These are phyloP conservation scores for Nixonia krombeini DNA, from an alignment of 1,140 invertebrate species.

Conservation along the genomic window DNA sequence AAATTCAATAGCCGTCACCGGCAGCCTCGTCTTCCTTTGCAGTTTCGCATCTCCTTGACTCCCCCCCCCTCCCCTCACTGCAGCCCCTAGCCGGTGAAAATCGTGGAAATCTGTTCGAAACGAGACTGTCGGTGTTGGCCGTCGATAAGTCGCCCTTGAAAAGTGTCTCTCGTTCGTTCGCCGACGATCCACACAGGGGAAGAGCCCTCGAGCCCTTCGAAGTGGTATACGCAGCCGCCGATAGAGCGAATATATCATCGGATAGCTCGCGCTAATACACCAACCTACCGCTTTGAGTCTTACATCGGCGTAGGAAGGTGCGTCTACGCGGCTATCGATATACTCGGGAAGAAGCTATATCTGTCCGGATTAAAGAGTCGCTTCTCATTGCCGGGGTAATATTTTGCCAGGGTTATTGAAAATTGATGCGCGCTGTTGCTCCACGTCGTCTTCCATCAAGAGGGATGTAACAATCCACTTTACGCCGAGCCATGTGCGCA, in stretches of 20 bases:
- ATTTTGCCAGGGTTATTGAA: no score
- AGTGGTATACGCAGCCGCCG: constrained; percentile 6
- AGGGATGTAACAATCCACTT: no score
- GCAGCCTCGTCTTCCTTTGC: constrained; percentile 13
- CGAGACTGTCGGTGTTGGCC: constrained; percentile 3
- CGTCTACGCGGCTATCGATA: not conserved
- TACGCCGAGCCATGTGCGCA: no score
- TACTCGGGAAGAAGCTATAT: not conserved
- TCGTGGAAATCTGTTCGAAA: constrained; percentile 17
- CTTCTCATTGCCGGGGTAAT: not conserved
- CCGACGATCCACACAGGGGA: constrained; percentile 21
- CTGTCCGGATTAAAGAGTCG: not conserved
- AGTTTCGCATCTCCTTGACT: no score
- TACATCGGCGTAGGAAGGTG: constrained; percentile 8
- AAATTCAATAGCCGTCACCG: constrained; percentile 31
- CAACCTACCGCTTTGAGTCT: constrained; percentile 9
- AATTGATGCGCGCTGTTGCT: no score
- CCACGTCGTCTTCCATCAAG: no score
- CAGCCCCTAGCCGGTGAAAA: constrained; percentile 2
- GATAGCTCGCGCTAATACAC: not conserved
- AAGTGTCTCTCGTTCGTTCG: constrained; percentile 23
- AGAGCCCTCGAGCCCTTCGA: constrained; percentile 12
- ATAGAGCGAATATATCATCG: constrained; percentile 27
- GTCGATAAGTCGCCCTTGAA: constrained; percentile 29
- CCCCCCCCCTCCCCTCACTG: no score